These are phyloP conservation scores for Drosophila pandora DNA, from an alignment of 1,140 invertebrate genomes.

Conservation along the genomic window DNA sequence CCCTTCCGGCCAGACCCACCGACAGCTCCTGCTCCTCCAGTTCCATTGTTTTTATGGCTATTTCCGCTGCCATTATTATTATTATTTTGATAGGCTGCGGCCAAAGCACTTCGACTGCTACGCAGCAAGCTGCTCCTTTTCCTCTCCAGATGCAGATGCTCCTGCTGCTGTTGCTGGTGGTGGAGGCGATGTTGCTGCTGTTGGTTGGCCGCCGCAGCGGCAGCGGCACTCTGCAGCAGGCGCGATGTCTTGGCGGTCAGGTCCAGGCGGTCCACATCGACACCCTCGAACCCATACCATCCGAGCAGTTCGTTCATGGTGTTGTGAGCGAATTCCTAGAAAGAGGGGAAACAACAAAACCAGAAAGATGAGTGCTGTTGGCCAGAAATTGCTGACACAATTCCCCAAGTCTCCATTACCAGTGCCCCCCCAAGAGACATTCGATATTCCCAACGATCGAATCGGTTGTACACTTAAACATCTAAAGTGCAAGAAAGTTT, in stretches of 20 bases:
- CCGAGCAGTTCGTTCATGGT: conserved; percentile 95
- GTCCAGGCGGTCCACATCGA: conserved; percentile 85
- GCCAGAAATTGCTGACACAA: conserved; percentile 20
- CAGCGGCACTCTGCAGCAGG: conserved; percentile 71
- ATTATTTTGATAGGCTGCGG: conserved; percentile 56
- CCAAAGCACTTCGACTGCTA: conserved; percentile 61
- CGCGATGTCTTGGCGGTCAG: conserved; percentile 76
- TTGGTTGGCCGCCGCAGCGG: conserved; percentile 66
- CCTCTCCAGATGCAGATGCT: conserved; percentile 44
- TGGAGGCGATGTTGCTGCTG: conserved; percentile 70
- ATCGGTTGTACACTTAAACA: conserved; percentile 5
- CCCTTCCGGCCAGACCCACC: conserved; percentile 29
- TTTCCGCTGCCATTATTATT: conserved; percentile 48
- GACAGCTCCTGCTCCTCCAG: conserved; percentile 3
- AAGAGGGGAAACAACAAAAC: conserved; percentile 72
- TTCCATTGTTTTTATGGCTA: conserved; percentile 47
- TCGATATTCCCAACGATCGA: conserved; percentile 18
- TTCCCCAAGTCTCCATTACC: conserved; percentile 1
- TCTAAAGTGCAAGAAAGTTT: not conserved
- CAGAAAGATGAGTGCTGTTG: conserved; percentile 7
- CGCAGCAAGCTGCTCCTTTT: conserved; percentile 49
- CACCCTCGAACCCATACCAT: conserved; percentile 94
- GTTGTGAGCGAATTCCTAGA: conserved; percentile 93
- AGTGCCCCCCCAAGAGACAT: conserved; percentile 5
- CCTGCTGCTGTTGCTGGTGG: conserved; percentile 47